Evolutionary conservation across 1,140 invertebrate species (phyloP), one percentile per base, ranked within the genome.

Genomic region (Spodoptera litura): DNA sequence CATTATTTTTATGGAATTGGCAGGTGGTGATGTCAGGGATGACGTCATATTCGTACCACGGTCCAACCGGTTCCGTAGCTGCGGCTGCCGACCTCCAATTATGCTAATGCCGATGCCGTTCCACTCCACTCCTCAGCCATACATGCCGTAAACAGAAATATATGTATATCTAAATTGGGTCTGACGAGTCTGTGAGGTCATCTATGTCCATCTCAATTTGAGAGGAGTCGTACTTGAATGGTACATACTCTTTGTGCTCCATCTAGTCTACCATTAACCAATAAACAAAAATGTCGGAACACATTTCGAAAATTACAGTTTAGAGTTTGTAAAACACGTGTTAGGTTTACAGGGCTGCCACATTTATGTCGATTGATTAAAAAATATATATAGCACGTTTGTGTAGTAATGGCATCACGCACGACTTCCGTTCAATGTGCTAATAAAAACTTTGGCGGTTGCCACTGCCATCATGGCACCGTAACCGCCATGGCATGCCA

Each of bases 81-180:
- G 75, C 85, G 74, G 77, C 53, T 83, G 88, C 62, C 86, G 92
- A 88, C 92, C 92, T 94, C 91, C 89, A 92, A 90, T 93, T 93
- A 93, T 93, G 90, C 79, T 88, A 93, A 91, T 91, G 77, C 82
- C 81, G 92, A 90, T 90, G 80, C 81, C 82, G 84, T 85, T 87
- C 83, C 84, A 75, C 84, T 85, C 79, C 87, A 86, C 81, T 87
- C 82, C 78, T 83, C 84, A 77, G 62, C 70, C 81, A 66, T 58
- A 75, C 61, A 82, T 53, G 62, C 76, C 80, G 66, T 78, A 73
- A 78, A 78, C 35, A 66, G 49, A 74, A 55, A 76, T 58, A 61
- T 58, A 61, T 71, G 72, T 49, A 62, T 53, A 59, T n/a, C 25
- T 49, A 74, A 74, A 75, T 75, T 75, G 59, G 73, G 51, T 75